Percentiles rank a stretch among this genome's conserved stretches.
Conservation (phyloP, 2,888 invertebrate species). For the Ochropacha duplaris region DNA sequence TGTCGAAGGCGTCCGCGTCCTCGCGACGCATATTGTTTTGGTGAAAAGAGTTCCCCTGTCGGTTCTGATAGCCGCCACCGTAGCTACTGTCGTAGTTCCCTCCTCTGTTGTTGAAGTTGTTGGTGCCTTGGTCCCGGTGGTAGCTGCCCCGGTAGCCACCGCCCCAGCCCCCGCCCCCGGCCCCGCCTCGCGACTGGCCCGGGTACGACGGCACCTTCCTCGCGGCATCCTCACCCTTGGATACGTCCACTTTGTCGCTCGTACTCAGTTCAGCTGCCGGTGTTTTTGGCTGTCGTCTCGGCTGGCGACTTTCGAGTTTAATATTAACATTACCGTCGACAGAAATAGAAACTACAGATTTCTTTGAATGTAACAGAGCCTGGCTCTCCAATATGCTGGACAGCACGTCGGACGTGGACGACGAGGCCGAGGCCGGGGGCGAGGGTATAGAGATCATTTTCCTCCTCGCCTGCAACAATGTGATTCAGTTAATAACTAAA, state of each 20-base stretch:
- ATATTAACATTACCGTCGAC: constrained; percentile 85
- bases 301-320: constrained; percentile 46
- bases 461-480: constrained; percentile 63
- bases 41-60: constrained; percentile 34
- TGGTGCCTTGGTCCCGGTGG: constrained; percentile 65
- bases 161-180: constrained; percentile 73
- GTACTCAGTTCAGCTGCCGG: constrained; percentile 9
- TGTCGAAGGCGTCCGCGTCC: constrained; percentile 38
- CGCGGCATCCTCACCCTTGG: constrained; percentile 47
- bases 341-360: constrained; percentile 81
- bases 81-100: constrained; percentile 44
- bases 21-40: constrained; percentile 42
- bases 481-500: neutral
- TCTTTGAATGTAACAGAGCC: constrained; percentile 86
- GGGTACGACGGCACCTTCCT: constrained; percentile 86
- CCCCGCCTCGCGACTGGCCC: constrained; percentile 75
- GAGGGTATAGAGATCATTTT: constrained; percentile 73
- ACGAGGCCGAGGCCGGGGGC: constrained; percentile 63
- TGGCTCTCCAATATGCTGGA: constrained; percentile 88
- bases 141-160: constrained; percentile 60
- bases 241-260: constrained; percentile 44
- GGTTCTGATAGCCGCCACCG: constrained; percentile 31
- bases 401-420: constrained; percentile 84
- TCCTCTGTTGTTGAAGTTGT: constrained; percentile 80
- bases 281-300: constrained; percentile 7